Percentiles rank a stretch among this genome's conserved stretches.
phyloP scores from a whole-genome alignment of 2,113 vertebrate genomes.

The Limnothrissa miodon region DNA sequence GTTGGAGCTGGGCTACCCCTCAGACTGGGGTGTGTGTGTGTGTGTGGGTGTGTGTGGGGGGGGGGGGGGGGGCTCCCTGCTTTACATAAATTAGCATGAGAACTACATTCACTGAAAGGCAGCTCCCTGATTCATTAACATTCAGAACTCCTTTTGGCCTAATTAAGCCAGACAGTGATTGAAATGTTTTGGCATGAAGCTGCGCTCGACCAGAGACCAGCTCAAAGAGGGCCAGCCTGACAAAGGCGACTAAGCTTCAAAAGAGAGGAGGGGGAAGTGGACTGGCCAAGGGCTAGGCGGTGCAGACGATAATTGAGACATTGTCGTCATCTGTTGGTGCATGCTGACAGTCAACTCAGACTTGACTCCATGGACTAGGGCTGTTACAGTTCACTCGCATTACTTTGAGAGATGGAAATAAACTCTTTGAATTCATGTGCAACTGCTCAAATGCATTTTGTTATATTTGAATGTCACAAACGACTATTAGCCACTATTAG shows the following conservation, averaged over 20 bases:
- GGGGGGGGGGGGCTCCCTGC: constrained; percentile 22
- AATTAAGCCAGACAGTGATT: constrained; percentile 57
- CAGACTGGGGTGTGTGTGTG: no score
- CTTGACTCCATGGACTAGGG: background rate
- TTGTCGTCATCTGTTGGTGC: constrained; percentile 13
- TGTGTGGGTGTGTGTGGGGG: no score
- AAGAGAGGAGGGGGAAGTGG: background rate
- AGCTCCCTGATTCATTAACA: constrained; percentile 62
- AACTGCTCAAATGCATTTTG: background rate
- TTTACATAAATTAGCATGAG: constrained; percentile 69
- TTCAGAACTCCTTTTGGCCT: constrained; percentile 63
- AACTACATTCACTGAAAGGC: constrained; percentile 58
- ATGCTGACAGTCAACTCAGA: constrained; percentile 11
- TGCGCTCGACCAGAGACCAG: constrained; percentile 1
- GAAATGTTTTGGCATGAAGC: constrained; percentile 46
- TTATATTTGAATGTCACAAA: background rate
- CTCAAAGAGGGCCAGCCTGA: constrained; percentile 3
- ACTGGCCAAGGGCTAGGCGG: constrained; percentile 7
- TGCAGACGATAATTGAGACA: constrained; percentile 5
- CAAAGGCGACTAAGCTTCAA: background rate
- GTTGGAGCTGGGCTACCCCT: background rate
- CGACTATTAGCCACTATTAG: background rate
- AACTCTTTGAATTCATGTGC: background rate
- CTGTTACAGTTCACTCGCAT: background rate
- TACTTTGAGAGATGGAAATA: background rate